Percentiles rank a stretch among this genome's conserved stretches.
phyloP scores from a whole-genome alignment of 2,113 vertebrate species.

The Catharus minimus region DNA sequence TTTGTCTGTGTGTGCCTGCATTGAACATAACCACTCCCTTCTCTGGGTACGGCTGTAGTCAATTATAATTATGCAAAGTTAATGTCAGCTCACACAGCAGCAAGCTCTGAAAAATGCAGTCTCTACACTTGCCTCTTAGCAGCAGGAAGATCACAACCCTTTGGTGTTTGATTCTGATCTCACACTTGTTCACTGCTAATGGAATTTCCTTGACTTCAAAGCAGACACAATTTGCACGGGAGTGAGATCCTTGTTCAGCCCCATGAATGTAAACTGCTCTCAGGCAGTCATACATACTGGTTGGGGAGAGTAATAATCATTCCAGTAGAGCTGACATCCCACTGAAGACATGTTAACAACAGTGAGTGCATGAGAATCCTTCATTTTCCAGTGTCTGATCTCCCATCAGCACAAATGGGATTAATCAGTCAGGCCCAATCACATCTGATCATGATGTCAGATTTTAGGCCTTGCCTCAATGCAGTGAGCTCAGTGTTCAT shows the following conservation, averaged over 20 bases:
- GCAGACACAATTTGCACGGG: not conserved
- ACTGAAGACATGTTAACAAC: not conserved
- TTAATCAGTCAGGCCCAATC: not conserved
- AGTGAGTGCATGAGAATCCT: not conserved
- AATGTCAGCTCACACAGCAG: not conserved
- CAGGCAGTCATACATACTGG: not conserved
- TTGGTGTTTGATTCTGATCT: slow-evolving; percentile 16
- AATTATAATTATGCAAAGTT: not conserved
- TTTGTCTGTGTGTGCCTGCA: not conserved
- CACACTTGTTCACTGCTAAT: not conserved
- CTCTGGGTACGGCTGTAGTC: not conserved
- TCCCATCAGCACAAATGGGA: not conserved
- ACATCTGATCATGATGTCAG: not conserved
- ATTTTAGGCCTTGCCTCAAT: not conserved
- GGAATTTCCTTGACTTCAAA: slow-evolving; percentile 27
- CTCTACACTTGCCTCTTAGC: not conserved
- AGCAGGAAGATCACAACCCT: not conserved
- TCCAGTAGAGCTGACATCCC: not conserved
- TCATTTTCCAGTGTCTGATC: not conserved
- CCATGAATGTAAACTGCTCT: not conserved
- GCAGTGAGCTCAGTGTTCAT: not conserved
- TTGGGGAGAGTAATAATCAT: not conserved
- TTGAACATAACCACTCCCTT: not conserved
- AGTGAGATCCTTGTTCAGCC: not conserved
- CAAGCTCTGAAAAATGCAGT: not conserved